Conservation (phyloP, 2,113 vertebrate genomes). For the Neomonachus schauinslandi region DNA sequence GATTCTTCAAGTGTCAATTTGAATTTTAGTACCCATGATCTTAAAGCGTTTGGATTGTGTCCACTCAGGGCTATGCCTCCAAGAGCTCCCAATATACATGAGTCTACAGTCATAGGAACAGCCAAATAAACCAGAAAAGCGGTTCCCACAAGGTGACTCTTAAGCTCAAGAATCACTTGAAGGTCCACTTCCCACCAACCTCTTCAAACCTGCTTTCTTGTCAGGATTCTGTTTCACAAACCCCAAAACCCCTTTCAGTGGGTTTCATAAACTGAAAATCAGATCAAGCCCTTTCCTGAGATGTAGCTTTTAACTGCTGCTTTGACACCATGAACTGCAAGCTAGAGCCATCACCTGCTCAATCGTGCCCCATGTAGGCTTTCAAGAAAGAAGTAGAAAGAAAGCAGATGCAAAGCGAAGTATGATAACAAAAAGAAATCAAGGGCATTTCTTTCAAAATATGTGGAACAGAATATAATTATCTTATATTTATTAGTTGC, state of each 20-base stretch:
- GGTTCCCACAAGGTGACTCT: neutral
- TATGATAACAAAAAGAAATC: neutral
- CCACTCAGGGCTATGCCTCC: neutral
- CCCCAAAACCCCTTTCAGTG: neutral
- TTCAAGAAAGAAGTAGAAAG: neutral
- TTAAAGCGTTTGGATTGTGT: neutral
- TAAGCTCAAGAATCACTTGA: neutral
- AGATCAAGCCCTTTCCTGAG: neutral
- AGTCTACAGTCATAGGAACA: neutral
- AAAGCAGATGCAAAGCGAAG: neutral
- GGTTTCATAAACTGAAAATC: neutral
- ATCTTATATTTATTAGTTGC: neutral
- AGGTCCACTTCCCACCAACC: neutral
- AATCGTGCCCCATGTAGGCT: neutral
- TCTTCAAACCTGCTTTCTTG: neutral
- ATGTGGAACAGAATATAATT: neutral
- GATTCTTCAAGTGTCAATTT: conserved; percentile 53
- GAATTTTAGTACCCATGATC: neutral
- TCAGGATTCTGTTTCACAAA: neutral
- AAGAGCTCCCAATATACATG: rapidly evolving
- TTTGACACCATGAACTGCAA: neutral
- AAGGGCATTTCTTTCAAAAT: neutral
- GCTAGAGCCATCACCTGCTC: neutral
- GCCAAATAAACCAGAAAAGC: neutral
- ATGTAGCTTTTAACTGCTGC: neutral